These are phyloP conservation scores for Scaptomyza polygonia DNA, from an alignment of 2,888 invertebrate species.

Conservation along the genomic window DNA sequence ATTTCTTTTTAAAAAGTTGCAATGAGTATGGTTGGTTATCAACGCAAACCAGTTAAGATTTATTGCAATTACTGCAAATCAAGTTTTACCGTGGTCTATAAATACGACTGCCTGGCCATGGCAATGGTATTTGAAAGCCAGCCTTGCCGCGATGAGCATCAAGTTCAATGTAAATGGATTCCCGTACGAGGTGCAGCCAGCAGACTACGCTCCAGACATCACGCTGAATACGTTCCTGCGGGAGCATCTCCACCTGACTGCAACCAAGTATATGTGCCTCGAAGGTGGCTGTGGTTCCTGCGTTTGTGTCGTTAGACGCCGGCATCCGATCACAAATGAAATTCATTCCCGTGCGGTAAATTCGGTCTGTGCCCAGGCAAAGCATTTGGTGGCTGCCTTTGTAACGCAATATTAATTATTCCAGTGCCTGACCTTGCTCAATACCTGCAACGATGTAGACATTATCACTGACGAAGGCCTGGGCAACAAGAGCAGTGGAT, in stretches of 20 bases:
- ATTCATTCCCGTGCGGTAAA: slow-evolving; percentile 86
- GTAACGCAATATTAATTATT: background rate
- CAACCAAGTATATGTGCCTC: slow-evolving; percentile 89
- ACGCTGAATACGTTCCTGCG: slow-evolving; percentile 87
- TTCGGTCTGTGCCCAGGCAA: slow-evolving; percentile 81
- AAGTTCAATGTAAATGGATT: slow-evolving; percentile 69
- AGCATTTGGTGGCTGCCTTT: background rate
- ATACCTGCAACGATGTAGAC: slow-evolving; percentile 87
- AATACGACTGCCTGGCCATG: slow-evolving; percentile 34
- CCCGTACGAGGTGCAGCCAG: slow-evolving; percentile 71
- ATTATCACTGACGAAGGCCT: slow-evolving; percentile 90
- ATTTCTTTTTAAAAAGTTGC: no score
- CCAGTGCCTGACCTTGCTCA: slow-evolving; percentile 87
- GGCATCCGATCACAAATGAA: slow-evolving; percentile 68
- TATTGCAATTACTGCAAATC: slow-evolving; percentile 42
- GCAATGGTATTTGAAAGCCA: slow-evolving; percentile 21
- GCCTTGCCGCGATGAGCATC: slow-evolving; percentile 57
- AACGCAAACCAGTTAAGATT: slow-evolving; percentile 52
- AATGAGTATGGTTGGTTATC: background rate
- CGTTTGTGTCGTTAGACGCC: slow-evolving; percentile 84
- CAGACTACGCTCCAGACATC: slow-evolving; percentile 84
- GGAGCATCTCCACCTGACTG: slow-evolving; percentile 86
- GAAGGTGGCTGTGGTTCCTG: slow-evolving; percentile 90
- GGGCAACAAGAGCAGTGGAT: slow-evolving; percentile 87
- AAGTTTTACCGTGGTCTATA: slow-evolving; percentile 48